A percentile compares a stretch with the other conserved stretches of the same genome.
Conservation (phyloP, 2,888 invertebrate genomes). For the Ichneumoninae sp. region DNA sequence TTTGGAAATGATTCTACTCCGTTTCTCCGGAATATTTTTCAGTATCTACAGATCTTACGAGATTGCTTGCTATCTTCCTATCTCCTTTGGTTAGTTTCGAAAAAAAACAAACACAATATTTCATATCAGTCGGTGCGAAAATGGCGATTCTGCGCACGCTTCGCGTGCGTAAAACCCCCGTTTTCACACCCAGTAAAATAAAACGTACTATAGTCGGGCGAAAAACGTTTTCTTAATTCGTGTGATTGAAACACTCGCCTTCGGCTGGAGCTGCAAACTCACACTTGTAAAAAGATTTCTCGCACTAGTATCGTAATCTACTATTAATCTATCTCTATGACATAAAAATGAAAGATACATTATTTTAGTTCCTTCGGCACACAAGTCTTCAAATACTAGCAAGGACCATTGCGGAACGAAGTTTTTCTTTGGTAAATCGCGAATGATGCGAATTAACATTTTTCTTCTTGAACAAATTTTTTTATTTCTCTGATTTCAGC, state of each 20-base stretch:
- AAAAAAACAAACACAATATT: neutral
- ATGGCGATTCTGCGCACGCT: neutral
- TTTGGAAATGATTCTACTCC: conserved; percentile 48
- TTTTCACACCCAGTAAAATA: no score
- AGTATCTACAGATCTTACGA: conserved; percentile 59
- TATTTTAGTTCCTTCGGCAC: conserved; percentile 37
- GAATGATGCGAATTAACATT: neutral
- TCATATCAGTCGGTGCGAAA: neutral
- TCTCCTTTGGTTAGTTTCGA: conserved; percentile 57
- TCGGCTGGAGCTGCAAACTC: no score
- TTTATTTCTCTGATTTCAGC: conserved; percentile 15
- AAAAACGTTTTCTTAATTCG: no score
- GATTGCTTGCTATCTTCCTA: conserved; percentile 51
- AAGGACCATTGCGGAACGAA: conserved; percentile 39
- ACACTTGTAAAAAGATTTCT: no score
- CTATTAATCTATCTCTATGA: neutral
- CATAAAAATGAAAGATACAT: neutral
- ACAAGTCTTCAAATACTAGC: conserved; percentile 21
- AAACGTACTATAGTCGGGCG: no score
- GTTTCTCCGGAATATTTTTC: conserved; percentile 61
- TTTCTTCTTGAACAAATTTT: neutral
- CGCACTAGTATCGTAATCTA: neutral
- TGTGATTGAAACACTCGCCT: no score
- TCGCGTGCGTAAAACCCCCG: no score
- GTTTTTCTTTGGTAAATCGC: conserved; percentile 55